Evolutionary conservation across 2,797 vertebrate genomes (phyloP), one percentile per base, ranked within the genome.

Genomic region (Anolis apletophallus): DNA sequence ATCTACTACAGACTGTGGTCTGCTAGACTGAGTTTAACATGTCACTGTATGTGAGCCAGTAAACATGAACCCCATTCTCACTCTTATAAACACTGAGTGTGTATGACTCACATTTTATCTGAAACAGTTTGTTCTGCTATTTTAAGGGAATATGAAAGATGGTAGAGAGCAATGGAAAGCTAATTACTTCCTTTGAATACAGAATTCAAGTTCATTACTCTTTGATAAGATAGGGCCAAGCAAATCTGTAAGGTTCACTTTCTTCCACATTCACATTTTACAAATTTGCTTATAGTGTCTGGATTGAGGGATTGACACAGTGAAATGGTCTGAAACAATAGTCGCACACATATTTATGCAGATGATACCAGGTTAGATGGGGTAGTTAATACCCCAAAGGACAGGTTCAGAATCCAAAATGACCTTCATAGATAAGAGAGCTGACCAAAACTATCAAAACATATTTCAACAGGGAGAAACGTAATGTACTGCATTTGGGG

Each of bases 121-220:
- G 76, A 80, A 69, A 85, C 19, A 64, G 54, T 87, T 86, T 87
- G 11, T 84, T 75, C 1, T 19, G 32, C 77, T 89, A 11, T 80
- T 84, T 83, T 85, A 84, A 59, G 40, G 64, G 68, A 61, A 61
- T 84, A 88, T 84, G 77, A 61, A 83, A 11, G 5, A 32, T 23
- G 6, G 46, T 67, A 81, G 78, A 34, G 52, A 81, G 46, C 12
- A 40, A 8, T 40, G 46, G 26, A 68, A 81, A 16, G 21, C 69
- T 73, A 73, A 80, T 73, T 86, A 40, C 34, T 40, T 81, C 19
- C 52, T 50, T 9, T 52, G 36, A 52, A 85, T 29, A 68, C 32
- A 74, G 23, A 75, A 81, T 29, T 67, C 64, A 23, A 81, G 19
- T 69, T 9, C 16, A 76, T 87, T 81, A 14, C 23, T n/a, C 13